A percentile compares a stretch with the other conserved stretches of the same genome.
Evolutionary conservation across 2,113 vertebrate genomes (phyloP).

Genomic region (Albula glossodonta): DNA sequence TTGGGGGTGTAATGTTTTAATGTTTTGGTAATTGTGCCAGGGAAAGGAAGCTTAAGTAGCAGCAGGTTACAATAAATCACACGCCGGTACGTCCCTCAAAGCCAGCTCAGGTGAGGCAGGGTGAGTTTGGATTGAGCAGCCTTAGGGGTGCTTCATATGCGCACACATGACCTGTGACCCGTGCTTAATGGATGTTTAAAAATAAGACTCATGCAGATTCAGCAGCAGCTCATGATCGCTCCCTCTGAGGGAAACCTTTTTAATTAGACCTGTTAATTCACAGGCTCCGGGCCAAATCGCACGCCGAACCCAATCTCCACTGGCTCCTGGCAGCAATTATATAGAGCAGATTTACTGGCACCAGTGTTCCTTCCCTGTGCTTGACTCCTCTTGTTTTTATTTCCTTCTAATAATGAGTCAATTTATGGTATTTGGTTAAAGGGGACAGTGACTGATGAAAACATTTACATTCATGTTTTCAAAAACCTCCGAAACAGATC

Average conservation of each 20-base stretch:
- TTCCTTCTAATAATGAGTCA: neutral
- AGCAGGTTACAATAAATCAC: slow-evolving; percentile 52
- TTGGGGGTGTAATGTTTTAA: neutral
- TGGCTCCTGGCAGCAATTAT: neutral
- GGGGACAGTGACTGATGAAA: neutral
- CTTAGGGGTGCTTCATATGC: slow-evolving; percentile 35
- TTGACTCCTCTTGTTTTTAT: neutral
- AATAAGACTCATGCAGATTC: slow-evolving; percentile 21
- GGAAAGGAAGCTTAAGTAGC: slow-evolving; percentile 49
- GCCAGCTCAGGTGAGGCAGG: slow-evolving; percentile 54
- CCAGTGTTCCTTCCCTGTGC: neutral
- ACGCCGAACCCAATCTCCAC: slow-evolving; percentile 4
- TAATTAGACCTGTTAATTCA: slow-evolving; percentile 18
- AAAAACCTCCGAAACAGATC: neutral
- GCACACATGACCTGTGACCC: slow-evolving; percentile 44
- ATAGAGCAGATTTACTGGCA: slow-evolving; percentile 11
- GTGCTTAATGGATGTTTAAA: slow-evolving; percentile 52
- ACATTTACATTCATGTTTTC: neutral
- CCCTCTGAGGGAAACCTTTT: slow-evolving; percentile 5
- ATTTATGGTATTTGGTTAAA: neutral
- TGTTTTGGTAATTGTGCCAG: neutral
- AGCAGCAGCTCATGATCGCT: slow-evolving; percentile 6
- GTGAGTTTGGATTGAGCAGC: slow-evolving; percentile 30
- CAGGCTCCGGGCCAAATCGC: neutral
- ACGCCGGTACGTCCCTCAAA: slow-evolving; percentile 44